phyloP scores from a whole-genome alignment of 1,140 invertebrate genomes.

The Paralvinella palmiformis region DNA sequence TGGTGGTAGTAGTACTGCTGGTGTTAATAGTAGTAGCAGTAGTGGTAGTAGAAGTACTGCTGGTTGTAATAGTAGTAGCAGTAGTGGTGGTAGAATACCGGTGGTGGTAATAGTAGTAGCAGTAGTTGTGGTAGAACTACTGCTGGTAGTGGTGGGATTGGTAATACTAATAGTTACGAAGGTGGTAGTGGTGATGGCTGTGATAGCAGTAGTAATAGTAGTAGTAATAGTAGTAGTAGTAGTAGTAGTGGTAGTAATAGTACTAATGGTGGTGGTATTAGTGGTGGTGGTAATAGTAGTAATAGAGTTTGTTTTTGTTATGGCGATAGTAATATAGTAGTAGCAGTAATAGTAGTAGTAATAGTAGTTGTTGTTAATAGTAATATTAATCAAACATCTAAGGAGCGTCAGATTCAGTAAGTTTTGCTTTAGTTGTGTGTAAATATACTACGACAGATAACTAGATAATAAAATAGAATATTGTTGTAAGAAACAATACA shows the following conservation, averaged over 20 bases:
- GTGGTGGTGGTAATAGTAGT: background rate
- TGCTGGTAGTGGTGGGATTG: background rate
- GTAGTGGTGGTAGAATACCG: too few species aligned
- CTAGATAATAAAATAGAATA: too few species aligned
- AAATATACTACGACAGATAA: too few species aligned
- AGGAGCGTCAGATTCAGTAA: too few species aligned
- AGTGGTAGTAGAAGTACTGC: too few species aligned
- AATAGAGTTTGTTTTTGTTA: background rate
- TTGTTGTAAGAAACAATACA: too few species aligned
- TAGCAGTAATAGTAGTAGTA: background rate
- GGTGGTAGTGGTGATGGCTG: conserved; percentile 39
- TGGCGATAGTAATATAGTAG: background rate
- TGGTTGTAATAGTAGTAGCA: too few species aligned
- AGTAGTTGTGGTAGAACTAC: background rate
- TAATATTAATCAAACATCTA: too few species aligned
- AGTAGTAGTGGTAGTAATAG: background rate
- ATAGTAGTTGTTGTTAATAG: background rate
- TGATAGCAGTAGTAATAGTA: conserved; percentile 3
- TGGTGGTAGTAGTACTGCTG: too few species aligned
- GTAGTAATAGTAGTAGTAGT: background rate
- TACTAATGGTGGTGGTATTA: background rate
- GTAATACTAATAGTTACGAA: conserved; percentile 49
- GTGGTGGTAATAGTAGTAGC: background rate
- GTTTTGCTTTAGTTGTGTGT: too few species aligned
- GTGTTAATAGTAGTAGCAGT: too few species aligned